These are phyloP conservation scores for Dendroctonus ponderosae DNA, from an alignment of 1,140 invertebrate genomes.

Conservation along the genomic window DNA sequence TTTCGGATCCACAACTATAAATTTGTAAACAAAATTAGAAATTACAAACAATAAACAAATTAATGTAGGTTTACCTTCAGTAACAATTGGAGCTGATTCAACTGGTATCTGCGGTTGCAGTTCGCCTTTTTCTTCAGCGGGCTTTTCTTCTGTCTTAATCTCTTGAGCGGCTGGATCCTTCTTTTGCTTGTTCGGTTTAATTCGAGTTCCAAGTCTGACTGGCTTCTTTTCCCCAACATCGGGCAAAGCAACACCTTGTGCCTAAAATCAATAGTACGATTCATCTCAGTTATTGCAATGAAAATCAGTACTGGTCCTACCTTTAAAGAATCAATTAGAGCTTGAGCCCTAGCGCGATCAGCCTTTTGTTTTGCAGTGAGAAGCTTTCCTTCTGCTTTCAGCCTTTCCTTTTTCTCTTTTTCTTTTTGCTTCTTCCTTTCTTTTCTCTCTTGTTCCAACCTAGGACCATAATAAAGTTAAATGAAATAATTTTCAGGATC, in stretches of 20 bases:
- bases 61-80: background rate
- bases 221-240: slow-evolving; percentile 72
- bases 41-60: background rate
- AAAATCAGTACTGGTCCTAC: slow-evolving; percentile 2
- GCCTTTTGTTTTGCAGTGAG: slow-evolving; percentile 91
- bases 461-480: slow-evolving; percentile 32
- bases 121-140: slow-evolving; percentile 33
- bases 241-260: slow-evolving; percentile 69
- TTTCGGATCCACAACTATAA: slow-evolving; percentile 15
- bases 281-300: background rate
- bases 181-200: slow-evolving; percentile 71
- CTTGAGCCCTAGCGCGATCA: slow-evolving; percentile 81
- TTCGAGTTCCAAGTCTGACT: slow-evolving; percentile 66
- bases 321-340: slow-evolving; percentile 83
- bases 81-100: background rate
- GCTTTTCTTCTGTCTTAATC: slow-evolving; percentile 23
- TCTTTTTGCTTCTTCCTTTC: slow-evolving; percentile 92
- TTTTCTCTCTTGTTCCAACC: slow-evolving; percentile 82
- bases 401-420: slow-evolving; percentile 87
- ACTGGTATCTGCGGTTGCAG: background rate
- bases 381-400: slow-evolving; percentile 93
- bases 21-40: background rate
- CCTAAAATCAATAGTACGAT: slow-evolving; percentile 43
- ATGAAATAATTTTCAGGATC: background rate
- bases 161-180: slow-evolving; percentile 42